These are phyloP conservation scores for Limnothrissa miodon DNA, from an alignment of 2,113 vertebrate genomes.

Conservation along the genomic window DNA sequence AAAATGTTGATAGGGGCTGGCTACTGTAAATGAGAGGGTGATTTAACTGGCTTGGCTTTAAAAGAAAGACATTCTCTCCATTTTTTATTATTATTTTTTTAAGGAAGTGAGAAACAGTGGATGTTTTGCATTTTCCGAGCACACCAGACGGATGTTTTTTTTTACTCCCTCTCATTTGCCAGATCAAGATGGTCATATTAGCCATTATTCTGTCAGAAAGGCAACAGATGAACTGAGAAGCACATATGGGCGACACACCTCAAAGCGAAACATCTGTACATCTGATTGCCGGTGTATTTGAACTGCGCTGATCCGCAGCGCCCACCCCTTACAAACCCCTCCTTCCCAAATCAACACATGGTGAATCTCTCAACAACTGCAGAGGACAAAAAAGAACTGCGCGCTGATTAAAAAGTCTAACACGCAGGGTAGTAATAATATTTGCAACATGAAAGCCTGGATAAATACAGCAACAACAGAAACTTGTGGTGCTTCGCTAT, in stretches of 20 bases:
- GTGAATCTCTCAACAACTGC: not conserved
- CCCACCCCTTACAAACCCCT: not conserved
- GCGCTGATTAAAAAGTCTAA: not conserved
- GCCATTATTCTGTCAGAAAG: conserved; percentile 4
- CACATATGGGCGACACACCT: conserved; percentile 5
- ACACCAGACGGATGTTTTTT: not conserved
- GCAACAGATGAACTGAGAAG: conserved; percentile 13
- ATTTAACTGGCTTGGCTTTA: not conserved
- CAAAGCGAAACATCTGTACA: conserved; percentile 11
- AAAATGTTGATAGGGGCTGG: not conserved
- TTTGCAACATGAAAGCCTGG: conserved; percentile 2
- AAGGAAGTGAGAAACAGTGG: not conserved
- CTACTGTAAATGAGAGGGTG: not conserved
- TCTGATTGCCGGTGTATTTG: not conserved
- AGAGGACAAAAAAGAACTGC: conserved; percentile 9
- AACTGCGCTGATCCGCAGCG: not conserved
- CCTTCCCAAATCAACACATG: not conserved
- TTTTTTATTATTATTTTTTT: not conserved
- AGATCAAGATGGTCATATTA: conserved; percentile 5
- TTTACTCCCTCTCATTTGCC: not conserved
- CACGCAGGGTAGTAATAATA: not conserved
- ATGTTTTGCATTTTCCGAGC: not conserved
- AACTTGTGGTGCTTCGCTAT: not conserved
- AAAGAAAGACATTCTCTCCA: not conserved
- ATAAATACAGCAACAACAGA: not conserved